Conservation (phyloP, 1,140 invertebrate species). For the Trichonephila clavipes region DNA sequence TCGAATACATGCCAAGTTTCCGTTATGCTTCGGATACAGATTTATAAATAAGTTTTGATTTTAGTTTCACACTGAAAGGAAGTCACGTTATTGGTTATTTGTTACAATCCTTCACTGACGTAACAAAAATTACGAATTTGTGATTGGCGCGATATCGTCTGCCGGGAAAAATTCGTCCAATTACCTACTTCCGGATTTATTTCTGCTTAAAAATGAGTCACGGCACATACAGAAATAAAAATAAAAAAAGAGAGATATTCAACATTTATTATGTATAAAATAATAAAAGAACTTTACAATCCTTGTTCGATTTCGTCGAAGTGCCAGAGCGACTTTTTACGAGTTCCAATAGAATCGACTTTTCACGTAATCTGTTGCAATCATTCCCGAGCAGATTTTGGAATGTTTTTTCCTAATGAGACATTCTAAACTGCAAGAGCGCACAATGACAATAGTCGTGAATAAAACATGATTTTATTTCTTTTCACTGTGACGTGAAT, state of each 20-base stretch:
- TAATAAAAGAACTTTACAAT: background rate
- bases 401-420: background rate
- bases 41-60: too few relatives aligned
- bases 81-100: too few relatives aligned
- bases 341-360: background rate
- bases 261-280: background rate
- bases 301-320: slow-evolving; percentile 25
- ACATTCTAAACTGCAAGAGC: background rate
- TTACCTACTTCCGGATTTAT: background rate
- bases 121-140: too few relatives aligned
- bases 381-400: background rate
- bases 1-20: too few relatives aligned
- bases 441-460: slow-evolving; percentile 6
- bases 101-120: too few relatives aligned
- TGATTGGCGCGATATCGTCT: too few relatives aligned
- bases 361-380: slow-evolving; percentile 2
- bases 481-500: background rate
- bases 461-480: slow-evolving; percentile 23
- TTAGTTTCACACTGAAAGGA: too few relatives aligned
- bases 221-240: background rate
- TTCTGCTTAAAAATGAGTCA: background rate
- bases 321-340: background rate
- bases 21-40: too few relatives aligned
- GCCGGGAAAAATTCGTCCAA: too few relatives aligned
- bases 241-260: background rate